phyloP scores from a whole-genome alignment of 2,797 vertebrate genomes.

The Semaprochilodus insignis region DNA sequence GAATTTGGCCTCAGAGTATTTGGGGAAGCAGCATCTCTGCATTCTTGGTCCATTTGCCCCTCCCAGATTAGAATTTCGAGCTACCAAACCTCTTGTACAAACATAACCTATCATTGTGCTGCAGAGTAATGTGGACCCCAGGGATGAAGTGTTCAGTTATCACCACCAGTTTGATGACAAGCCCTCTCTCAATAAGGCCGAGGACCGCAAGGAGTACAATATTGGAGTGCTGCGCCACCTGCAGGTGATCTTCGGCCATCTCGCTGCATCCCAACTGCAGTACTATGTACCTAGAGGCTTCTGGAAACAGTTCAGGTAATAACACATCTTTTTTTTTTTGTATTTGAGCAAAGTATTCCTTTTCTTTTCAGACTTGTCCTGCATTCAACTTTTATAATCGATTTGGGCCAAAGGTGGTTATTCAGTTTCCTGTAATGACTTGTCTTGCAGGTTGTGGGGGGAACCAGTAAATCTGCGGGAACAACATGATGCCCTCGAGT shows the following conservation, averaged over 20 bases:
- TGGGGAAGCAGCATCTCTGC: not conserved
- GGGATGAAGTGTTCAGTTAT: constrained; percentile 96
- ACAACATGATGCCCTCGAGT: constrained; percentile 97
- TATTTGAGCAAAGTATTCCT: not conserved
- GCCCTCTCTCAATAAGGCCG: constrained; percentile 91
- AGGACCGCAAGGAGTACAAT: constrained; percentile 98
- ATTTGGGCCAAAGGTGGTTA: not conserved
- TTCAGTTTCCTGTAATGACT: not conserved
- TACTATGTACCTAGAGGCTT: constrained; percentile 98
- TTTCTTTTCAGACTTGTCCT: not conserved
- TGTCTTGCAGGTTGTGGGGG: constrained; percentile 85
- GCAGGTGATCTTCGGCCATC: constrained; percentile 97
- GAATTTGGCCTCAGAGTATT: not conserved
- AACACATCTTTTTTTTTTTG: not conserved
- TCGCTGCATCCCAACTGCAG: constrained; percentile 95
- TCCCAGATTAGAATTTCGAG: not conserved
- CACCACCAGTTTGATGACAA: constrained; percentile 98
- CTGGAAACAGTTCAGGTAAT: constrained; percentile 98
- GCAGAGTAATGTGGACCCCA: constrained; percentile 95
- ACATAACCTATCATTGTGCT: constrained; percentile 32
- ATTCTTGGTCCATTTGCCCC: not conserved
- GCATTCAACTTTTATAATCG: not conserved
- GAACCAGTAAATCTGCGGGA: constrained; percentile 97
- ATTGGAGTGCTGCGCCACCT: constrained; percentile 96
- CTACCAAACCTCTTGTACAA: not conserved